Base-by-base conservation (phyloP, 2,113 vertebrate species). In the Leuciscus idus region DNA sequence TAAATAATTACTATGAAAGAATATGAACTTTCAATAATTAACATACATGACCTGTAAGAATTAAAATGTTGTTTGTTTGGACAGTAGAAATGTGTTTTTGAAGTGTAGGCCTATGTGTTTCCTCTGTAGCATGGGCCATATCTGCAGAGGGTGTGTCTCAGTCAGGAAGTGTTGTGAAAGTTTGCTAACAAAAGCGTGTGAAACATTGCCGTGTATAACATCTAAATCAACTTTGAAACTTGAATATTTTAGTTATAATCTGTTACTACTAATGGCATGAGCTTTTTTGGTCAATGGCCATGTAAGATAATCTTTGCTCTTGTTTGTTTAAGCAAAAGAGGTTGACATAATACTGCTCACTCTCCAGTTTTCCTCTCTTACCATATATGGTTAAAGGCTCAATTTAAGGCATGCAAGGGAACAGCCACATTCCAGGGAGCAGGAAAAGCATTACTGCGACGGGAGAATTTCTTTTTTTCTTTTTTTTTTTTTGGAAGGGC, bases 321-420 rank as follows among this genome's bases (percentile, higher is more conserved):
- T 79, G 87, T 92, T 92, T 93, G 93, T 94, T 94, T 93, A 91
- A 93, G 88, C 91, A 80, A 84, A 87, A 68, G 88, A 80, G 78
- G 66, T 90, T 92, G 91, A 92, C 93, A 93, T 92, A 93, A 92
- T 92, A 87, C 75, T 26, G 86, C 87, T 91, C 86, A 50, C 84
- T 89, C 92, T 92, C 90, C 90, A 92, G 86, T 92, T 92, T 94
- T 94, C 91, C 90, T 92, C 91, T 87, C 92, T 91, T 93, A 94
- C 94, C 92, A 93, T 95, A 95, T 96, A 94, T 94, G 96, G 96
- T 93, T 91, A 89, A 93, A 92, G 92, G 93, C 89, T 90, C 89
- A 80, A 72, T 88, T 92, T 85, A 83, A 89, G 21, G 84, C 94
- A 59, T 87, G 87, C 74, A 90, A 89, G 90, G 93, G 93, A 95